Base-by-base conservation (phyloP, 2,113 vertebrate species). In the Perognathus longimembris region DNA sequence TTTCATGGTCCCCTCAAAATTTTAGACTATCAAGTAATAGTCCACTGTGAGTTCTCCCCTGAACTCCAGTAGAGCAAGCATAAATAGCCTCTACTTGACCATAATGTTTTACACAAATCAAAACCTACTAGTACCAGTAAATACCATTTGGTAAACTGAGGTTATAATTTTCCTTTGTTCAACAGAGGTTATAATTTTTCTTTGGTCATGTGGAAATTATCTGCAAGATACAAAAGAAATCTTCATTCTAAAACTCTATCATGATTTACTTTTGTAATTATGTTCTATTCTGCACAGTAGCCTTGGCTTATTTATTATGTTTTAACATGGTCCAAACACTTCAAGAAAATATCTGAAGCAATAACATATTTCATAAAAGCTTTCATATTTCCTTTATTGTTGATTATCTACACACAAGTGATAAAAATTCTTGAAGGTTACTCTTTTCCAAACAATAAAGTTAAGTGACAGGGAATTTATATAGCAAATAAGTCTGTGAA, bases 211-310 rank as follows among this genome's bases (percentile, higher is more conserved):
- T 74, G n/a, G 22, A 66, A 88, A 95, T 77, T 3, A 75, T 50
- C 7, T 76, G 6, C 4, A 76, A 88, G 7, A n/a, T 3, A 80
- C 4, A 81, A 34, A 63, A 87, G 73, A 57, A 67, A 24, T 26
- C 59, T 24, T 61, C 57, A 73, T 78, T 90, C 71, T 86, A 82
- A 63, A 95, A 89, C 7, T 61, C 28, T n/a, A 14, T 50, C 45
- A 77, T 15, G 89, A 54, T 93, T 89, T 87, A 82, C 79, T 84
- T 40, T 50, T 76, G 17, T 54, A 88, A 90, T 94, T 90, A 54
- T 70, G 38, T 90, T 75, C 24, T 64, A 11, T 77, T 90, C 32
- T 32, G 81, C 64, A 69, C 1, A 76, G 38, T 83, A 76, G 1
- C 32, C n/a, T 69, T 70, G 54, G 17, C 85, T 90, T 89, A 79